Conservation (phyloP, 2,888 invertebrate species). For the Clunio marinus region DNA sequence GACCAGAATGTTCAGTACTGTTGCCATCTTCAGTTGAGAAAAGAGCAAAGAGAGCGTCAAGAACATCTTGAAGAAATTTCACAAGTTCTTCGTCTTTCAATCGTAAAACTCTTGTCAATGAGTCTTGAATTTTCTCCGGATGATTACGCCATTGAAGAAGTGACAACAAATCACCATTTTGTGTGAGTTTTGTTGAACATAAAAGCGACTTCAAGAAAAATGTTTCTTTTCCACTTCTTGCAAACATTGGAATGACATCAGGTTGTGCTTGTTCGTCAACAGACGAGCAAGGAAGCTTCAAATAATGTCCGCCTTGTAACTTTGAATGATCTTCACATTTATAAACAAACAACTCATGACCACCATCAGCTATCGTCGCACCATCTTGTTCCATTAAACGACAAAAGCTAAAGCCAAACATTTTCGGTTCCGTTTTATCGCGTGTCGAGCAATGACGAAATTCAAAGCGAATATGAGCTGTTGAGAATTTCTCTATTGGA, state of each 20-base stretch:
- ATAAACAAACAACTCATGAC: slow-evolving; percentile 86
- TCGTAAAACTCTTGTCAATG: slow-evolving; percentile 72
- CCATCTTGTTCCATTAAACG: slow-evolving; percentile 87
- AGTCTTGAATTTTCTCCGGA: slow-evolving; percentile 81
- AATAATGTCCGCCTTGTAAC: slow-evolving; percentile 57
- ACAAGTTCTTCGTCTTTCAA: slow-evolving; percentile 88
- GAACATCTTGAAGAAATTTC: slow-evolving; percentile 89
- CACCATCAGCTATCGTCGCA: slow-evolving; percentile 81
- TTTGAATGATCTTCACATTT: slow-evolving; percentile 79
- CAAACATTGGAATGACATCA: slow-evolving; percentile 58
- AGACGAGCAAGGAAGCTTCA: slow-evolving; percentile 61
- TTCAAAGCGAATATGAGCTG: slow-evolving; percentile 87
- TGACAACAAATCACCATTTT: slow-evolving; percentile 86
- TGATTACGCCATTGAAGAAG: slow-evolving; percentile 88
- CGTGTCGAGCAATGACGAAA: slow-evolving; percentile 90
- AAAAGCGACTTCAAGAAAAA: slow-evolving; percentile 77
- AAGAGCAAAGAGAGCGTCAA: slow-evolving; percentile 89
- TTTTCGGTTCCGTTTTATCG: slow-evolving; percentile 84
- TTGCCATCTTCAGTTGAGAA: slow-evolving; percentile 91
- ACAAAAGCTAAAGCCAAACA: slow-evolving; percentile 87
- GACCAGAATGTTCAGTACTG: slow-evolving; percentile 80
- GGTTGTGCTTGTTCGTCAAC: slow-evolving; percentile 56
- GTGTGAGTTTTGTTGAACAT: slow-evolving; percentile 95
- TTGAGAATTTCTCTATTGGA: slow-evolving; percentile 86
- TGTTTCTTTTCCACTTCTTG: slow-evolving; percentile 77